Evolutionary conservation across 2,888 invertebrate species (phyloP).

Genomic region (Dione juno): DNA sequence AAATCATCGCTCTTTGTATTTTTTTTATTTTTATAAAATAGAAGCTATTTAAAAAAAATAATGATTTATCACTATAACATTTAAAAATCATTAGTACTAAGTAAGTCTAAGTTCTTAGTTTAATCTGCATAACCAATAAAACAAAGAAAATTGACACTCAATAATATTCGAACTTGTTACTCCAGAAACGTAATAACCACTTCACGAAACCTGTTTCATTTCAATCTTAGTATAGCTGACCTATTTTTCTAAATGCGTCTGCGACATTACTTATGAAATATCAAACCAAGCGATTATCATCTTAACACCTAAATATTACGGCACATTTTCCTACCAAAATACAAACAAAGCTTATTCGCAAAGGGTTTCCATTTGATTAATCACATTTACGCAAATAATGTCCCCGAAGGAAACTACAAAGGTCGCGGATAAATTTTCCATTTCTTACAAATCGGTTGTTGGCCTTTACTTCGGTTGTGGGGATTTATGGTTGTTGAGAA

Average conservation of each 20-base stretch:
- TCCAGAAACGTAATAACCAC: background rate
- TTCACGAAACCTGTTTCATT: slow-evolving; percentile 22
- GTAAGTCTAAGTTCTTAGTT: no score
- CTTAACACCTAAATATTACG: slow-evolving; percentile 32
- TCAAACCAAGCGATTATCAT: slow-evolving; percentile 24
- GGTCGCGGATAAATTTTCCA: slow-evolving; percentile 26
- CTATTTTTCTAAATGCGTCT: slow-evolving; percentile 53
- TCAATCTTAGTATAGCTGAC: slow-evolving; percentile 50
- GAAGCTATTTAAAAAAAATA: no score
- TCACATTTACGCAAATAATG: slow-evolving; percentile 58
- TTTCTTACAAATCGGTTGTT: slow-evolving; percentile 32
- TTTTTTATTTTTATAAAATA: no score
- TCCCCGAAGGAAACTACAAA: slow-evolving; percentile 48
- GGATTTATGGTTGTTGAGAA: slow-evolving; percentile 28
- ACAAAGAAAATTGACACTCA: background rate
- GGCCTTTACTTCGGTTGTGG: slow-evolving; percentile 28
- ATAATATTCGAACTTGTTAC: background rate
- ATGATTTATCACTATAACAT: no score
- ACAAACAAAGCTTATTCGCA: slow-evolving; percentile 43
- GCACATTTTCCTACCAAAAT: slow-evolving; percentile 31
- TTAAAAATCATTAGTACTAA: no score
- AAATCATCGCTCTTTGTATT: no score
- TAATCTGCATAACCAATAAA: background rate
- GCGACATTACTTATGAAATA: slow-evolving; percentile 48
- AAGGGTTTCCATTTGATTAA: slow-evolving; percentile 63